These are phyloP conservation scores for Dasyurus viverrinus DNA, from an alignment of 2,113 vertebrate species.

Conservation along the genomic window DNA sequence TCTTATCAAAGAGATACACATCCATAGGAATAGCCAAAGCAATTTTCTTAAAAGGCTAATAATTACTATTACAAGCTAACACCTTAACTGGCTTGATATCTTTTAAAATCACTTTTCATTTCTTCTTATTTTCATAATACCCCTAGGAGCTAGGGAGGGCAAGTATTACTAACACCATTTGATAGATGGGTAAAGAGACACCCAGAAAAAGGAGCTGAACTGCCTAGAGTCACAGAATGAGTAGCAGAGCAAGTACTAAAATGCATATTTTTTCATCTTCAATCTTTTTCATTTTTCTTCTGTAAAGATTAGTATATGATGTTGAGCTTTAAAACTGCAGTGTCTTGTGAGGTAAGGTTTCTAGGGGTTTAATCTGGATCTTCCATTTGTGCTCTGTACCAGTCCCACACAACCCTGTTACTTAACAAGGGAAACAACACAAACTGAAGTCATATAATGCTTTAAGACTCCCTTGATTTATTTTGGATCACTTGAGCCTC, in stretches of 20 bases:
- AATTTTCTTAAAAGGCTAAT: neutral
- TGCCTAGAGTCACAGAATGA: neutral
- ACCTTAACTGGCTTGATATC: neutral
- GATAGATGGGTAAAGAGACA: neutral
- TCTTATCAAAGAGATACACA: neutral
- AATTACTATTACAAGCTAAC: neutral
- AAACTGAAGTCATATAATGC: neutral
- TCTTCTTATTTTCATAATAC: neutral
- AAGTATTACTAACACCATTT: neutral
- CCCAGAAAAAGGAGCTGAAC: neutral
- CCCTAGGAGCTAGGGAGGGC: neutral
- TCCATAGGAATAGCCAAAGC: neutral
- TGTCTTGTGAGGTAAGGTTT: neutral
- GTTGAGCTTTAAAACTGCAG: neutral
- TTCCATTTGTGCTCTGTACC: neutral
- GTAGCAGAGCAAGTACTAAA: neutral
- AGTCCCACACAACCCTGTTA: neutral
- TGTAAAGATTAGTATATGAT: neutral
- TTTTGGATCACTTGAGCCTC: neutral
- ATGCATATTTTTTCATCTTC: neutral
- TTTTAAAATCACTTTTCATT: neutral
- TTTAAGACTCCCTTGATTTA: neutral
- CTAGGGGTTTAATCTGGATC: neutral
- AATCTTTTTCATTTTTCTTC: neutral
- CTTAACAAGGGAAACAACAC: neutral